Evolutionary conservation across 2,113 vertebrate species (phyloP).

Genomic region (Dolichotis patagonum): DNA sequence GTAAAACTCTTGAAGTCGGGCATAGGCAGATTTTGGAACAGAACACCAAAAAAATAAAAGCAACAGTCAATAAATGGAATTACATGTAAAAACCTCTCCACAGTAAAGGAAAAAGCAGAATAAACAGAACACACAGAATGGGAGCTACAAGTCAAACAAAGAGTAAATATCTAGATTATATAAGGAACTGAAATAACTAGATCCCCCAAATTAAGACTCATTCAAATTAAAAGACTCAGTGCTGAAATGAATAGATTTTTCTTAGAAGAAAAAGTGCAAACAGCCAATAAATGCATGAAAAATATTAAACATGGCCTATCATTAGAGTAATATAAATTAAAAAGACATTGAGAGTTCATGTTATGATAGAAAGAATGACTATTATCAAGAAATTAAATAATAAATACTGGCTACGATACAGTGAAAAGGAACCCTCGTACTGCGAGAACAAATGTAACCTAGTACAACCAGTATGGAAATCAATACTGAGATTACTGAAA

Average conservation of each 20-base stretch:
- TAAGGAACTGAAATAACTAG: not conserved
- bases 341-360: not conserved
- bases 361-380: not conserved
- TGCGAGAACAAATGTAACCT: not conserved
- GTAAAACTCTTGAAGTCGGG: too few species aligned
- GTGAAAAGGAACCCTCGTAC: not conserved
- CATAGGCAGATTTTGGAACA: not conserved
- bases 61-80: not conserved
- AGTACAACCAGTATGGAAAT: not conserved
- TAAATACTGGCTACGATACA: not conserved
- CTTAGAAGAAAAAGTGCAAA: too few species aligned
- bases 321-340: not conserved
- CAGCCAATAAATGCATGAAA: not conserved
- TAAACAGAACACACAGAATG: not conserved
- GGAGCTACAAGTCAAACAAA: not conserved
- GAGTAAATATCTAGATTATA: not conserved
- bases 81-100: not conserved
- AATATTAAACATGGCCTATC: not conserved
- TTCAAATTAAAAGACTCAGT: too few species aligned
- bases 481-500: not conserved
- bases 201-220: too few species aligned
- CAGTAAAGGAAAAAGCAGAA: not conserved
- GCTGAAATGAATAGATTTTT: too few species aligned
- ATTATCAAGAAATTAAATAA: not conserved
- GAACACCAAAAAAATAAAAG: not conserved